phyloP scores from a whole-genome alignment of 2,888 invertebrate genomes.

The Stictocephala bisonia region DNA sequence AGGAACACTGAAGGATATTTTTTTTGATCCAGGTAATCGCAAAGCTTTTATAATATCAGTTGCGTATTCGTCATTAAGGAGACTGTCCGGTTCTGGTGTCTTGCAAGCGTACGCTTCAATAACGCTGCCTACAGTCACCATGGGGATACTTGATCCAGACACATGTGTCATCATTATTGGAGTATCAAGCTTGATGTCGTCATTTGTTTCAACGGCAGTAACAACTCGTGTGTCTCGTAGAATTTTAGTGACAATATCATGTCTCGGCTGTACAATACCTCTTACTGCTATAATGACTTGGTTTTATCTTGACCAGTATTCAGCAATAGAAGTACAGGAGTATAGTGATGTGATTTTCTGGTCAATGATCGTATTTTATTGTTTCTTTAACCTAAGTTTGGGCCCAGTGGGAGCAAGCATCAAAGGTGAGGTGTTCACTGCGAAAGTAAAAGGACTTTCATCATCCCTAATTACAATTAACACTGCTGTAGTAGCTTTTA shows the following conservation, averaged over 20 bases:
- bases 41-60: conserved; percentile 73
- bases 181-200: conserved; percentile 70
- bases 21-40: conserved; percentile 69
- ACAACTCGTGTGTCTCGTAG: conserved; percentile 75
- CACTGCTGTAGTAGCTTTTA: conserved; percentile 69
- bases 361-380: conserved; percentile 40
- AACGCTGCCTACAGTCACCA: conserved; percentile 69
- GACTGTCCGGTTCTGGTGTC: conserved; percentile 74
- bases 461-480: conserved; percentile 70
- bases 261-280: conserved; percentile 46
- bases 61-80: conserved; percentile 70
- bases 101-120: conserved; percentile 72
- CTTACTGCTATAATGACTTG: conserved; percentile 49
- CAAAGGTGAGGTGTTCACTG: conserved; percentile 74
- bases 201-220: conserved; percentile 69
- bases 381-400: conserved; percentile 71
- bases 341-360: conserved; percentile 57
- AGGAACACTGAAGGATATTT: conserved; percentile 68
- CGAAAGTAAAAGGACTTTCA: conserved; percentile 72
- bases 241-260: conserved; percentile 71
- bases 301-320: conserved; percentile 44
- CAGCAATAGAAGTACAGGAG: conserved; percentile 48
- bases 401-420: conserved; percentile 73
- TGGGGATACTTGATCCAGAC: conserved; percentile 67
- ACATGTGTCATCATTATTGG: conserved; percentile 71